These are phyloP conservation scores for Harpagifer antarcticus DNA, from an alignment of 2,797 vertebrate genomes.

Conservation along the genomic window DNA sequence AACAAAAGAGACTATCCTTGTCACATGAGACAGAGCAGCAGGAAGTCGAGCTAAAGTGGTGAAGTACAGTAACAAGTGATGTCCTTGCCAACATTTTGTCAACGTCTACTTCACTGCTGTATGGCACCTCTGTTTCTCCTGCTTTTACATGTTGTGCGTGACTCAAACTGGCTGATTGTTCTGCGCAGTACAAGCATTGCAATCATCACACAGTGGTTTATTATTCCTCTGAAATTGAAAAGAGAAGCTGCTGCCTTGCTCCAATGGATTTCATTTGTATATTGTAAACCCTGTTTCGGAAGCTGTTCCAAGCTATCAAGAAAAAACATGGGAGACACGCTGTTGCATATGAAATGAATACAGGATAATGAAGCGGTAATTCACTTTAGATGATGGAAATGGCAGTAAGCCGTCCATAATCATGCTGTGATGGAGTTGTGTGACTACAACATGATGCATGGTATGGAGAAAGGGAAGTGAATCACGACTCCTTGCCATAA, in stretches of 20 bases:
- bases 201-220: constrained; percentile 19
- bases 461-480: constrained; percentile 43
- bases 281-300: constrained; percentile 30
- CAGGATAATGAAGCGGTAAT: constrained; percentile 58
- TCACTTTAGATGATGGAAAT: constrained; percentile 63
- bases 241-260: constrained; percentile 10
- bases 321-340: constrained; percentile 37
- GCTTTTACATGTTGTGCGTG: constrained; percentile 3
- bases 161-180: constrained; percentile 30
- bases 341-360: constrained; percentile 47
- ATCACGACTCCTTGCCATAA: constrained; percentile 51
- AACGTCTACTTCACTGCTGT: constrained; percentile 16
- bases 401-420: constrained; percentile 49
- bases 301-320: constrained; percentile 35
- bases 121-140: constrained; percentile 24
- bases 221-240: constrained; percentile 46
- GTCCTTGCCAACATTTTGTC: constrained; percentile 43
- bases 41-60: constrained; percentile 58
- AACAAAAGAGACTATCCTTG: constrained; percentile 34
- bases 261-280: constrained; percentile 48
- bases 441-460: constrained; percentile 50
- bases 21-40: constrained; percentile 57
- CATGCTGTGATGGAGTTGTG: constrained; percentile 54
- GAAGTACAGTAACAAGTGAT: constrained; percentile 36
- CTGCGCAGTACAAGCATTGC: constrained; percentile 20